Evolutionary conservation across 2,888 invertebrate genomes (phyloP).

Genomic region (Mythimna loreyi): DNA sequence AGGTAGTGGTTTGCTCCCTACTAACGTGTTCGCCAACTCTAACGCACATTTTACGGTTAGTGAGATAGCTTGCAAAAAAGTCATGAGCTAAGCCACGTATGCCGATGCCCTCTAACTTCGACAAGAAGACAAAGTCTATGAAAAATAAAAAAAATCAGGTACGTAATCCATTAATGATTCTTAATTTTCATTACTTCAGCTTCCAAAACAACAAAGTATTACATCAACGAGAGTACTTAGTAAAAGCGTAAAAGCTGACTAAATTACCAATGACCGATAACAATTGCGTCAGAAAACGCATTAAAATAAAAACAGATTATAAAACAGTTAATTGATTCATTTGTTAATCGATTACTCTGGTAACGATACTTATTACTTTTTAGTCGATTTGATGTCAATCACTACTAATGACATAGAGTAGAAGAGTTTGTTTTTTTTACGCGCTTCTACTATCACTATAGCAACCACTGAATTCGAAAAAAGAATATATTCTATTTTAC

Average conservation of each 20-base stretch:
- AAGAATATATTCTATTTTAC: not conserved
- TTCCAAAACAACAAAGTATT: slow-evolving; percentile 20
- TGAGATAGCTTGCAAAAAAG: too few relatives aligned
- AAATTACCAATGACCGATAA: slow-evolving; percentile 28
- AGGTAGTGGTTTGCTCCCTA: too few relatives aligned
- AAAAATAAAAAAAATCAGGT: too few relatives aligned
- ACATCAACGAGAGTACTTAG: slow-evolving; percentile 32
- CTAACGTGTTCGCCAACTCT: too few relatives aligned
- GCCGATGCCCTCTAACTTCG: too few relatives aligned
- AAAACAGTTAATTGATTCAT: slow-evolving; percentile 45
- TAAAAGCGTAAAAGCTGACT: slow-evolving; percentile 46
- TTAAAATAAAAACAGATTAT: slow-evolving; percentile 37
- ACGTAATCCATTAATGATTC: not conserved
- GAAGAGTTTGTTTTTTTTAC: not conserved
- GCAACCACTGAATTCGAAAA: too few relatives aligned
- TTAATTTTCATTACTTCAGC: not conserved
- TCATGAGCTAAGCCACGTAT: too few relatives aligned
- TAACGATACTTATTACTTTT: slow-evolving; percentile 58
- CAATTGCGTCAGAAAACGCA: slow-evolving; percentile 48
- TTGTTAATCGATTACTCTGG: slow-evolving; percentile 54
- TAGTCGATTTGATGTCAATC: slow-evolving; percentile 53
- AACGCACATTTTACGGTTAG: too few relatives aligned
- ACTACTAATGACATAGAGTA: not conserved
- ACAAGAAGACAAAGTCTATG: too few relatives aligned
- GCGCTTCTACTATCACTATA: too few relatives aligned